phyloP scores from a whole-genome alignment of 1,140 invertebrate genomes.

The Brachionus manjavacas region DNA sequence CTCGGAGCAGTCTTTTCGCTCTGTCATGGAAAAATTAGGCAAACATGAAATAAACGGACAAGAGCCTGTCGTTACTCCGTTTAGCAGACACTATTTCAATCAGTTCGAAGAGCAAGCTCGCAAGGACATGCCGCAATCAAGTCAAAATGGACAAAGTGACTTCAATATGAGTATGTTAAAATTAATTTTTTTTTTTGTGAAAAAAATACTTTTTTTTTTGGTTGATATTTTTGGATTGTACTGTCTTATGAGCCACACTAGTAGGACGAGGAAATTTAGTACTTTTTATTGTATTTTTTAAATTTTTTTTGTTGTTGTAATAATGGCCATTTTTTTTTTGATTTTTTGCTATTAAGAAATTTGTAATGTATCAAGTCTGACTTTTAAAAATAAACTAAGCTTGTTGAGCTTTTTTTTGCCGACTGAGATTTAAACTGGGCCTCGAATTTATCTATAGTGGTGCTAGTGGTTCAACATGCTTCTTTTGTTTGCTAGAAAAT shows the following conservation, averaged over 20 bases:
- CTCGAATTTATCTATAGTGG: too few relatives aligned
- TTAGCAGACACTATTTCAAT: slow-evolving; percentile 80
- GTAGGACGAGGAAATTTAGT: background rate
- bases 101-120: slow-evolving; percentile 61
- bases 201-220: background rate
- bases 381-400: too few relatives aligned
- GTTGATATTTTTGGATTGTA: background rate
- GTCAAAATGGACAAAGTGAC: slow-evolving; percentile 31
- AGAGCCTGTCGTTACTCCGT: slow-evolving; percentile 83
- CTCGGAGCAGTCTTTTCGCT: slow-evolving; percentile 81
- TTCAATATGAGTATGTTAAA: slow-evolving; percentile 41
- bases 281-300: background rate
- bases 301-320: background rate
- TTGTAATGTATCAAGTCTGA: too few relatives aligned
- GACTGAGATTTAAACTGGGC: too few relatives aligned
- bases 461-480: too few relatives aligned
- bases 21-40: slow-evolving; percentile 82
- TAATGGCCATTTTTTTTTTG: background rate
- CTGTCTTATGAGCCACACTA: background rate
- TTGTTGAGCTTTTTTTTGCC: too few relatives aligned
- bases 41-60: slow-evolving; percentile 93
- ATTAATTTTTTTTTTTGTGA: background rate
- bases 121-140: slow-evolving; percentile 47
- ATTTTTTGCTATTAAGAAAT: too few relatives aligned
- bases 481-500: too few relatives aligned